Conservation (phyloP, 2,888 invertebrate genomes). For the Pyrrhosoma nymphula region DNA sequence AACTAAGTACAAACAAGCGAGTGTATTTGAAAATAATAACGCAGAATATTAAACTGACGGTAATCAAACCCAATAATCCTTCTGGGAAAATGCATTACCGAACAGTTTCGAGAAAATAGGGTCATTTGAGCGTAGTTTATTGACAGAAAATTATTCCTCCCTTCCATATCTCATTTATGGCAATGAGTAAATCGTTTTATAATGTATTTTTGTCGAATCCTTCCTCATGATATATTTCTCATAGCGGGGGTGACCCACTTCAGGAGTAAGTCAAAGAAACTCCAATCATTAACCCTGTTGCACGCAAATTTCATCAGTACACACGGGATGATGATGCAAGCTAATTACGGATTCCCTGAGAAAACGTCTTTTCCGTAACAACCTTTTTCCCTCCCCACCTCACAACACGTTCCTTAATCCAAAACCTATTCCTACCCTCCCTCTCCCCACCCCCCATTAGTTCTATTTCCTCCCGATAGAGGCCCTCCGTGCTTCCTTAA, state of each 20-base stretch:
- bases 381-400: background rate
- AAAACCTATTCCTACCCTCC: no score
- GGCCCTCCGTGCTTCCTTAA: background rate
- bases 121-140: no score
- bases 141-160: background rate
- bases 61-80: no score
- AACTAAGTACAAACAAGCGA: background rate
- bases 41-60: no score
- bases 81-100: no score
- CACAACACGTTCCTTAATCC: background rate
- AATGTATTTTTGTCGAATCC: background rate
- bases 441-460: background rate
- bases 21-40: background rate
- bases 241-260: background rate
- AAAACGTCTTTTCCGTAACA: background rate
- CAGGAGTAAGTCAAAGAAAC: background rate
- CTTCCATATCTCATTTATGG: background rate
- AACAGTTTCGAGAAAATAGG: no score
- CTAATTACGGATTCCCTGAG: background rate
- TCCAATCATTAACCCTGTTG: background rate
- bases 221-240: background rate
- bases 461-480: background rate
- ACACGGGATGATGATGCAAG: slow-evolving; percentile 10
- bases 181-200: background rate
- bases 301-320: background rate